Conservation (phyloP, 2,888 invertebrate species). For the Bembecia ichneumoniformis region DNA sequence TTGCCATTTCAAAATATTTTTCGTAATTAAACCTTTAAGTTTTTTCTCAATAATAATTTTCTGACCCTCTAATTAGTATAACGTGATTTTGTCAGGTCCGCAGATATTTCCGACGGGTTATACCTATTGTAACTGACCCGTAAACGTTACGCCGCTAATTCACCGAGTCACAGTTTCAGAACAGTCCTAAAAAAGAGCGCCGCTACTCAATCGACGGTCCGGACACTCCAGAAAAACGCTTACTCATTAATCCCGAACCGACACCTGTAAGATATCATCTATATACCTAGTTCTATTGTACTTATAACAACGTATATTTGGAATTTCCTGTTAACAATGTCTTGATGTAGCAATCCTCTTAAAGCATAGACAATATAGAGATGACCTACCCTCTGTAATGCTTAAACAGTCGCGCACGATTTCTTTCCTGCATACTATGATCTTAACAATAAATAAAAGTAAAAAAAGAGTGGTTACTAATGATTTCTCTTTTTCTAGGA, state of each 20-base stretch:
- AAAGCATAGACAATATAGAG: too few relatives aligned
- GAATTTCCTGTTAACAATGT: neutral
- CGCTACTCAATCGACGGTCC: constrained; percentile 61
- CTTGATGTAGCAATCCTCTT: neutral
- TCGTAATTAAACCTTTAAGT: too few relatives aligned
- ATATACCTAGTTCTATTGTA: neutral
- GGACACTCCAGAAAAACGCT: constrained; percentile 65
- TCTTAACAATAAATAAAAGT: too few relatives aligned
- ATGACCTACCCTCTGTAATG: too few relatives aligned
- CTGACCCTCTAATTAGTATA: too few relatives aligned
- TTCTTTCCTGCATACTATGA: too few relatives aligned
- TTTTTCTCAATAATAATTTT: too few relatives aligned
- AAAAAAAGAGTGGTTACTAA: constrained; percentile 28
- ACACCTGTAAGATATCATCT: constrained; percentile 58
- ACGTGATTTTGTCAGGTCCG: too few relatives aligned
- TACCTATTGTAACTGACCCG: neutral
- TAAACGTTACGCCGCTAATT: constrained; percentile 30
- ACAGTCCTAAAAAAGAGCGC: constrained; percentile 60
- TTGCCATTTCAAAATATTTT: too few relatives aligned
- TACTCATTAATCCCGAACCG: constrained; percentile 67
- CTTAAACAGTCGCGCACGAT: too few relatives aligned
- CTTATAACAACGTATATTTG: neutral
- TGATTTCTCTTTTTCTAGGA: constrained; percentile 71
- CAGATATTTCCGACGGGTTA: neutral
- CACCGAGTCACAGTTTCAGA: constrained; percentile 61